Evolutionary conservation across 2,797 vertebrate genomes (phyloP), one percentile per base, ranked within the genome.

Genomic region (Graptemys geographica): DNA sequence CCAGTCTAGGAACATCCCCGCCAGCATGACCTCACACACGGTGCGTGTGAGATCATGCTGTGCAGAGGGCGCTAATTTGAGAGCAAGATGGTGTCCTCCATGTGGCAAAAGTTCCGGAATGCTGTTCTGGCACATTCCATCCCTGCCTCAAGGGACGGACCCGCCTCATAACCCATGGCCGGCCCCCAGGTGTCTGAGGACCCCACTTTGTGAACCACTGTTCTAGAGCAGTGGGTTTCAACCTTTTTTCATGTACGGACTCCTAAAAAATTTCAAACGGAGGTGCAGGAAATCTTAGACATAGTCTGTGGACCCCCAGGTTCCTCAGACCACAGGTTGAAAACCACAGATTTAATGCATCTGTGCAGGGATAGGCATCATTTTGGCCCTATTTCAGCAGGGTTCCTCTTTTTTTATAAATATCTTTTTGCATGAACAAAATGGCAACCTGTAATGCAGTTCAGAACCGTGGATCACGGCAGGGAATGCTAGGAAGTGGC

Each of bases 361-460:
- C 1, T 89, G 92, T 41, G 47, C 81, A 93, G 86, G 79, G 57
- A 41, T 82, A 87, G n/a, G 62, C 51, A 79, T 90, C 84, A 47
- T 9, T 69, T 59, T 18, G 44, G 31, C 87, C 69, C 6, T 6
- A 4, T 84, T 92, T 91, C 57, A 84, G 49, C 74, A 59, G 21
- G 2, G 33, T 92, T 95, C 94, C 78, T 90, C 83, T 92, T 90
- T 86, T 41, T 91, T 90, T 15, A 56, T 74, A 72, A 85, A 62
- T 88, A 81, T 4, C 83, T 91, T 47, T 44, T 95, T 89, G 84
- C 78, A 2, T 82, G 84, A 81, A 7, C 56, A 72, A 21, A 90
- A 33, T 0, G 0, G 84, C 85, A 72, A 62, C 52, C 91, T 96
- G 89, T 76, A 41, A 25, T 11, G 80, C 59, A 84, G 78, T 91